These are phyloP conservation scores for Cyclophora punctaria DNA, from an alignment of 2,888 invertebrate species.

Conservation along the genomic window DNA sequence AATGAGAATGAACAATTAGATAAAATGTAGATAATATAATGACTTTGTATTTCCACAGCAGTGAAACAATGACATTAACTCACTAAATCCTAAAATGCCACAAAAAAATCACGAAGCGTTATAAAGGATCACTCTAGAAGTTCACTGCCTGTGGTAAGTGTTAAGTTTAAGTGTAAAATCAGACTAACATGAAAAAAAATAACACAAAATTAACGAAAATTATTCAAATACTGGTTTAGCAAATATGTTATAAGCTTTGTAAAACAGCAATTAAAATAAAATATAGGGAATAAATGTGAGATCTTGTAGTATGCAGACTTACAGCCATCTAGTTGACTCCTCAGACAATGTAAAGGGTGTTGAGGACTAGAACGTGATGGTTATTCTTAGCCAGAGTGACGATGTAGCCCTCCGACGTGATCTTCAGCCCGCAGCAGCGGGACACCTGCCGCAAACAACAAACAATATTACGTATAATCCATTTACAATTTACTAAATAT, in stretches of 20 bases:
- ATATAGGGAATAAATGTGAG: constrained; percentile 75
- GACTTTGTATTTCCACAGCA: constrained; percentile 61
- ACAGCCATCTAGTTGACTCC: constrained; percentile 72
- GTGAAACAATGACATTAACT: constrained; percentile 43
- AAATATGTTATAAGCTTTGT: constrained; percentile 70
- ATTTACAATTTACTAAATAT: no score
- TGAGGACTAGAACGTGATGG: constrained; percentile 97
- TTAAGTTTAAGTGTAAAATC: constrained; percentile 35
- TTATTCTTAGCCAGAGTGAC: constrained; percentile 98
- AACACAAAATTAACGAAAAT: constrained; percentile 63
- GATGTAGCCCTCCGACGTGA: constrained; percentile 96
- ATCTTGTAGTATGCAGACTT: constrained; percentile 76
- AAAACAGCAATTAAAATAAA: constrained; percentile 74
- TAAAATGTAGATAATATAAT: constrained; percentile 51
- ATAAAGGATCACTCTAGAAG: constrained; percentile 39
- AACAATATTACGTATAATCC: no score
- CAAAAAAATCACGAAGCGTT: constrained; percentile 48
- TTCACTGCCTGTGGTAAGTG: constrained; percentile 58
- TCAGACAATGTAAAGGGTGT: constrained; percentile 94
- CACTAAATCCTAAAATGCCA: constrained; percentile 47
- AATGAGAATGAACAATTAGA: constrained; percentile 46
- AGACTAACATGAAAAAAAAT: constrained; percentile 66
- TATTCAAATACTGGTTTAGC: constrained; percentile 75
- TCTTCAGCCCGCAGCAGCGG: constrained; percentile 97
- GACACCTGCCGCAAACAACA: constrained; percentile 81